These are phyloP conservation scores for Schizopygopsis pylzovi DNA, from an alignment of 2,797 vertebrate genomes.

Conservation along the genomic window DNA sequence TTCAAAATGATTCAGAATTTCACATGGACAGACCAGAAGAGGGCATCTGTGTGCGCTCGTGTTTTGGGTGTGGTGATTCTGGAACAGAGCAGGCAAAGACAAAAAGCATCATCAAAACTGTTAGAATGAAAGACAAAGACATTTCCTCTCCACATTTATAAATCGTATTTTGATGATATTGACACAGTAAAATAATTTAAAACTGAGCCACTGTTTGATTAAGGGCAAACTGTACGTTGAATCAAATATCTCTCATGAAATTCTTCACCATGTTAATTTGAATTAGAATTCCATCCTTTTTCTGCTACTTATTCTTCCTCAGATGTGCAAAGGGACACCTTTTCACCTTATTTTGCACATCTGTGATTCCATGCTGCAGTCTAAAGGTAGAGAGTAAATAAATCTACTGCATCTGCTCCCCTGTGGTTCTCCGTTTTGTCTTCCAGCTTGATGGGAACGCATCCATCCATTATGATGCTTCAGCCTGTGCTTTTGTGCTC, in stretches of 20 bases:
- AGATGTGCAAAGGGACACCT: background rate
- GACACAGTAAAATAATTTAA: background rate
- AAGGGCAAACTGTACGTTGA: background rate
- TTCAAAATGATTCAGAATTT: background rate
- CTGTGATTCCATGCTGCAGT: conserved; percentile 26
- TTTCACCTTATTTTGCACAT: background rate
- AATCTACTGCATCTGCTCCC: conserved; percentile 42
- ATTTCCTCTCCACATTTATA: background rate
- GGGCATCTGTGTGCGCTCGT: conserved; percentile 8
- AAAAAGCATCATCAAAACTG: conserved; percentile 18
- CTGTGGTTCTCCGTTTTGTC: conserved; percentile 53
- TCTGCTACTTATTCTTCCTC: background rate
- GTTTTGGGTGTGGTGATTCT: conserved; percentile 41
- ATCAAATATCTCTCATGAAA: background rate
- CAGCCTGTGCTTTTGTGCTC: conserved; percentile 37
- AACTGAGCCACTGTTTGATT: background rate
- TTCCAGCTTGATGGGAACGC: conserved; percentile 52
- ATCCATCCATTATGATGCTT: conserved; percentile 50
- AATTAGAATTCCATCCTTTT: background rate
- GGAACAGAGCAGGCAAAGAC: conserved; percentile 14
- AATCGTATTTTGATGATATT: background rate
- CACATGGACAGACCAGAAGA: conserved; percentile 18
- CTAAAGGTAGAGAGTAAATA: conserved; percentile 48
- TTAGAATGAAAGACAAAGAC: conserved; percentile 27
- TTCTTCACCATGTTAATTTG: background rate